phyloP scores from a whole-genome alignment of 2,113 vertebrate genomes.

The Gymnarchus niloticus region DNA sequence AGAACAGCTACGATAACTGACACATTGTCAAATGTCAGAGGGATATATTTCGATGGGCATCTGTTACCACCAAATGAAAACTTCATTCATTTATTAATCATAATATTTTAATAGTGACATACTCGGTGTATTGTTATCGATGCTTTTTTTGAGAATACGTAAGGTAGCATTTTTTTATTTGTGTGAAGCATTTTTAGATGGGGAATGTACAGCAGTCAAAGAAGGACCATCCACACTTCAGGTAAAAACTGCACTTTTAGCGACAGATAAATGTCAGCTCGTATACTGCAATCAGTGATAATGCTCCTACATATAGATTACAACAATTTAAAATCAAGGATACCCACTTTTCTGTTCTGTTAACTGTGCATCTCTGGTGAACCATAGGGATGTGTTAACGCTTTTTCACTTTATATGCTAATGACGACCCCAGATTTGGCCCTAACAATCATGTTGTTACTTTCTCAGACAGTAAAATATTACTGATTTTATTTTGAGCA shows the following conservation, averaged over 20 bases:
- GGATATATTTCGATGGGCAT: too few relatives aligned
- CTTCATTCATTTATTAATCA: background rate
- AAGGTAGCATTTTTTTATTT: background rate
- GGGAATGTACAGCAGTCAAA: background rate
- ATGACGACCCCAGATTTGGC: background rate
- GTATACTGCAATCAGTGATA: background rate
- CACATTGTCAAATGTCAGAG: background rate
- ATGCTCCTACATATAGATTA: background rate
- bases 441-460: conserved; percentile 6
- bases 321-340: background rate
- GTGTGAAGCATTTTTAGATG: background rate
- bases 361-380: too few relatives aligned
- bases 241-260: background rate
- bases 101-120: background rate
- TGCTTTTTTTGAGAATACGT: background rate
- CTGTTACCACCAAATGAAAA: too few relatives aligned
- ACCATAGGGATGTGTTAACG: too few relatives aligned
- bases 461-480: background rate
- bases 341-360: too few relatives aligned
- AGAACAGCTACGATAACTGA: background rate
- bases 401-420: conserved; percentile 12
- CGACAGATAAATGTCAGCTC: background rate
- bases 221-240: background rate
- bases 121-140: background rate
- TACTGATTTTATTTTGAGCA: background rate